Evolutionary conservation across 1,140 invertebrate species (phyloP).

Genomic region (Ridgeia piscesae): DNA sequence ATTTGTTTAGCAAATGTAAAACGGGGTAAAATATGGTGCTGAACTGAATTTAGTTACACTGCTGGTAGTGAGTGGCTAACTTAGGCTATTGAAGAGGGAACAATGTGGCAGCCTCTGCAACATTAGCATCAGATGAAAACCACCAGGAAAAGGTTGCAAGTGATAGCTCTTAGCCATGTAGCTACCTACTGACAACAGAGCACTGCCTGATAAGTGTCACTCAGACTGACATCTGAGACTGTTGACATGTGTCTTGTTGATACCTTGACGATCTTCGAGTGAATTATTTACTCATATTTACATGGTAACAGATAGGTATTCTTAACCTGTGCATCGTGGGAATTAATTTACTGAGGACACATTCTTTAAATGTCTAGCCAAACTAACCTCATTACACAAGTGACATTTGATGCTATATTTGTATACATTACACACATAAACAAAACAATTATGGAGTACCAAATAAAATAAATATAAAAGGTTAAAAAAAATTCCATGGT

Average conservation of each 20-base stretch:
- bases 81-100: neutral
- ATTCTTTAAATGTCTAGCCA: neutral
- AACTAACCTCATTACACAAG: neutral
- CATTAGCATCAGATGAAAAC: neutral
- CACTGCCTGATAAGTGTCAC: neutral
- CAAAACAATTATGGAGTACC: too few relatives aligned
- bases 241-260: neutral
- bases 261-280: neutral
- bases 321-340: neutral
- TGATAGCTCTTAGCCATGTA: neutral
- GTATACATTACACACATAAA: too few relatives aligned
- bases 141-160: neutral
- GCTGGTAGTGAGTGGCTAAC: neutral
- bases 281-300: neutral
- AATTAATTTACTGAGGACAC: neutral
- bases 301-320: neutral
- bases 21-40: neutral
- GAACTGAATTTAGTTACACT: neutral
- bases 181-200: neutral
- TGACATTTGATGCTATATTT: too few relatives aligned
- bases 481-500: too few relatives aligned
- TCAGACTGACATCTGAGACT: neutral
- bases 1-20: neutral
- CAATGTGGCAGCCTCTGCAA: neutral
- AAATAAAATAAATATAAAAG: too few relatives aligned